Evolutionary conservation across 2,888 invertebrate genomes (phyloP).

Genomic region (Cylloceria caligata): DNA sequence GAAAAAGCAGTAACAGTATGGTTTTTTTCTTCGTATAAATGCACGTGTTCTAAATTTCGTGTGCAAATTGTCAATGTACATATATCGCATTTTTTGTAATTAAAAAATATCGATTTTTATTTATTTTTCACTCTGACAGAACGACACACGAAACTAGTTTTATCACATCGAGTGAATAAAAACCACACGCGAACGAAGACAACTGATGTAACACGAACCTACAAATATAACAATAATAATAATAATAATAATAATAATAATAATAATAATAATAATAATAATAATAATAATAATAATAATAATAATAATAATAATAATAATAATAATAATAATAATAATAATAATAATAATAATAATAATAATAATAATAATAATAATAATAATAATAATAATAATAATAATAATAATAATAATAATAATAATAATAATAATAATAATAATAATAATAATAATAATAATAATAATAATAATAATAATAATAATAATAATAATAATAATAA

Average conservation of each 20-base stretch:
- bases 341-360: constrained; percentile 71
- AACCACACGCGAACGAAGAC: constrained; percentile 75
- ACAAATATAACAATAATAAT: constrained; percentile 69
- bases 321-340: constrained; percentile 70
- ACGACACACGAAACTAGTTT: constrained; percentile 79
- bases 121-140: constrained; percentile 37
- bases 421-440: constrained; percentile 71
- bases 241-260: constrained; percentile 71
- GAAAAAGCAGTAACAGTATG: constrained; percentile 67
- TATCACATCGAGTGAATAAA: constrained; percentile 81
- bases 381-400: constrained; percentile 59
- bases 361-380: constrained; percentile 72
- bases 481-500: constrained; percentile 59
- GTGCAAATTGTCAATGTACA: constrained; percentile 84
- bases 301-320: constrained; percentile 33
- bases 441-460: constrained; percentile 69
- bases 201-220: constrained; percentile 73
- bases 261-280: constrained; percentile 67
- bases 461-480: constrained; percentile 69
- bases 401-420: constrained; percentile 25
- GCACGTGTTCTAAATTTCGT: constrained; percentile 82
- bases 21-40: constrained; percentile 81
- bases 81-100: constrained; percentile 61
- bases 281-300: constrained; percentile 56
- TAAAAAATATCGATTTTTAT: constrained; percentile 59